These are phyloP conservation scores for Charina bottae DNA, from an alignment of 2,113 vertebrate species.

Conservation along the genomic window DNA sequence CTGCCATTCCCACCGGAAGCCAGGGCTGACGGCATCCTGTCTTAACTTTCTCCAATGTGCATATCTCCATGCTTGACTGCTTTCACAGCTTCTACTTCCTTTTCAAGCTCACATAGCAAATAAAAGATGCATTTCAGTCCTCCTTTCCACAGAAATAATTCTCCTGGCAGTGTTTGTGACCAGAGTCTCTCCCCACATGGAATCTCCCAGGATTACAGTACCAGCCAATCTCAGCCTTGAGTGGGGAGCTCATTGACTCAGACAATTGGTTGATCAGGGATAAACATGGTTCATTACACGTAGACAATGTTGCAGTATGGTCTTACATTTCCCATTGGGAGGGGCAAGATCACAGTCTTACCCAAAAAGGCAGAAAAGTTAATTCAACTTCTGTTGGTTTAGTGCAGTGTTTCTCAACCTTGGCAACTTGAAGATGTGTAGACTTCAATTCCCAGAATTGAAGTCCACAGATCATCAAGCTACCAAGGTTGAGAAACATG, in stretches of 20 bases:
- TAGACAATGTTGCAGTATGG: not conserved
- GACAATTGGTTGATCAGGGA: not conserved
- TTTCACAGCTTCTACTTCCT: not conserved
- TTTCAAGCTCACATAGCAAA: not conserved
- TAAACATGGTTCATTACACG: not conserved
- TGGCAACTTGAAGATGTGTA: too few relatives aligned
- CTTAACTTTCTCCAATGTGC: not conserved
- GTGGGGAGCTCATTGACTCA: not conserved
- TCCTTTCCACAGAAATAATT: not conserved
- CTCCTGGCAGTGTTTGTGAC: not conserved
- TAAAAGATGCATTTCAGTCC: not conserved
- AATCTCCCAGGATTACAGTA: not conserved
- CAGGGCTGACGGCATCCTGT: not conserved
- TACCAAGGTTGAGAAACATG: too few relatives aligned
- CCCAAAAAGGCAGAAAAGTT: not conserved
- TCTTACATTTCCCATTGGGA: not conserved
- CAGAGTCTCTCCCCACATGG: not conserved
- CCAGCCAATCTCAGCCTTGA: not conserved
- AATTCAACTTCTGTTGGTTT: not conserved
- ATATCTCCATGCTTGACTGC: not conserved
- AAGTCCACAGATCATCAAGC: too few relatives aligned
- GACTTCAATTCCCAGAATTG: too few relatives aligned
- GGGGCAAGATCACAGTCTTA: not conserved
- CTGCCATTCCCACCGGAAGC: too few relatives aligned
- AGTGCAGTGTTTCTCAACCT: too few relatives aligned